Percentiles rank a stretch among this genome's conserved stretches.
Evolutionary conservation across 1,140 invertebrate species (phyloP).

Genomic region (Zelostemma sp.): DNA sequence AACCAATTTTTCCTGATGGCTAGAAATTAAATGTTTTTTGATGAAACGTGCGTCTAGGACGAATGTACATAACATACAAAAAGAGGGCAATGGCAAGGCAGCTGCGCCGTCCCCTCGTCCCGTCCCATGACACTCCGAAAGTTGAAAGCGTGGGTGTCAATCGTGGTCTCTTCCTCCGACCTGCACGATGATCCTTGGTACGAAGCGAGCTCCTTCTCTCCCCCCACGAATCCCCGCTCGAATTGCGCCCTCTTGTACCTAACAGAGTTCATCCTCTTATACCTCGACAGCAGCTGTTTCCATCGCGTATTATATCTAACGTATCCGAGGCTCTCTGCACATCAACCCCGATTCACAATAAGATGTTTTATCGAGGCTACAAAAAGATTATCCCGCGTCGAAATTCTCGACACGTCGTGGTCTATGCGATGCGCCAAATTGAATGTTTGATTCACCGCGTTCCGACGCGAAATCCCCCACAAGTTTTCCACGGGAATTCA

Average conservation of each 20-base stretch:
- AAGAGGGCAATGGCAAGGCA: slow-evolving; percentile 2
- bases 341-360: slow-evolving; percentile 1
- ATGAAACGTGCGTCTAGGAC: neutral
- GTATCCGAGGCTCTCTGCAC: neutral
- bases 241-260: slow-evolving; percentile 1
- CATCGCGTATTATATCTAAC: neutral
- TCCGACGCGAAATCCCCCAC: no score
- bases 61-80: neutral
- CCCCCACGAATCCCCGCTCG: neutral
- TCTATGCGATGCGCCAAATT: neutral
- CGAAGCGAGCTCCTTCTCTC: neutral
- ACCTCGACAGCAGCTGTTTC: slow-evolving; percentile 41
- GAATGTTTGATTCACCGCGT: slow-evolving; percentile 3
- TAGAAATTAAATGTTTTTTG: neutral
- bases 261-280: neutral
- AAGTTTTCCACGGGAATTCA: no score
- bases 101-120: neutral
- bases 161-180: slow-evolving; percentile 7
- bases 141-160: slow-evolving; percentile 44
- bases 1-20: no score
- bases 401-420: neutral
- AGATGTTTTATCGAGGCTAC: neutral
- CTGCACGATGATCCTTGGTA: slow-evolving; percentile 2
- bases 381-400: neutral
- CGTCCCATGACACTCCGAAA: slow-evolving; percentile 11